phyloP scores from a whole-genome alignment of 2,888 invertebrate species.

The Nomada flava region DNA sequence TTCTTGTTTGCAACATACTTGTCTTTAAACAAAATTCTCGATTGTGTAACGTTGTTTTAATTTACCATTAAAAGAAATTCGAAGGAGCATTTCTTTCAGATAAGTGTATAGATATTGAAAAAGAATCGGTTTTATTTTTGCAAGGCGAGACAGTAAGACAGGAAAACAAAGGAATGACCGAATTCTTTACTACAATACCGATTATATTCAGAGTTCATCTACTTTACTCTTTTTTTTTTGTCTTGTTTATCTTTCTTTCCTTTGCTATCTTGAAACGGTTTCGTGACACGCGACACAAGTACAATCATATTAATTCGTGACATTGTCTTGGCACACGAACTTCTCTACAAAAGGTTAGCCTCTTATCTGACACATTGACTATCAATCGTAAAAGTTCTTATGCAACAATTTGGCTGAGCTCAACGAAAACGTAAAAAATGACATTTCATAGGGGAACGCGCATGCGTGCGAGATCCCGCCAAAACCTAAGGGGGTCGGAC shows the following conservation, averaged over 20 bases:
- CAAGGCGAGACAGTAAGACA: not conserved
- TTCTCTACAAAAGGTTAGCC: conserved; percentile 27
- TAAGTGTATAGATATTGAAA: not conserved
- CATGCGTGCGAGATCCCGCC: conserved; percentile 82
- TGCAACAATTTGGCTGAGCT: conserved; percentile 58
- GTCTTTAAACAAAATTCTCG: not conserved
- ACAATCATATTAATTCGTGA: conserved; percentile 6
- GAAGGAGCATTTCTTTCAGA: not conserved
- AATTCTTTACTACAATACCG: not conserved
- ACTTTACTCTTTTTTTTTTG: not conserved
- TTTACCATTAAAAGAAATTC: not conserved
- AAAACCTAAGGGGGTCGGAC: conserved; percentile 72
- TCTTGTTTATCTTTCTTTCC: too few relatives aligned
- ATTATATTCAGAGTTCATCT: not conserved
- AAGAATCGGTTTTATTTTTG: not conserved
- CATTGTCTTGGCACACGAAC: conserved; percentile 3
- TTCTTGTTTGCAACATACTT: not conserved
- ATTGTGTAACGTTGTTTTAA: not conserved
- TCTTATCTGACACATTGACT: conserved; percentile 28
- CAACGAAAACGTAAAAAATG: conserved; percentile 58
- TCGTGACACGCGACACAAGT: not conserved
- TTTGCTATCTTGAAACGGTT: not conserved
- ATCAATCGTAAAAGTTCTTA: conserved; percentile 49
- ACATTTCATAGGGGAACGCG: conserved; percentile 71
- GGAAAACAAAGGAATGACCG: conserved; percentile 17